Conservation (phyloP, 2,888 invertebrate genomes). For the Meteorus cinctellus region DNA sequence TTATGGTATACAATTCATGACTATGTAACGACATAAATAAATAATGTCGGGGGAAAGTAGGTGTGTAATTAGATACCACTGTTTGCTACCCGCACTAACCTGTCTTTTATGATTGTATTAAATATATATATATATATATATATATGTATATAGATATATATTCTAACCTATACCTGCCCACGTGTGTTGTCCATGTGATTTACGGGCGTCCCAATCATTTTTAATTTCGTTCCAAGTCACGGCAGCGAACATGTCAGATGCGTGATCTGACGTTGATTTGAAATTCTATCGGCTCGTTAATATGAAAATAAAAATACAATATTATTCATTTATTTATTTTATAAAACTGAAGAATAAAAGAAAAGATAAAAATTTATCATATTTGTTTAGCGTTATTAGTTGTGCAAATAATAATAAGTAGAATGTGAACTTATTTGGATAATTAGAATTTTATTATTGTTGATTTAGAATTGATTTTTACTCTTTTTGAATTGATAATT, state of each 20-base stretch:
- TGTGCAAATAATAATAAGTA: too few species aligned
- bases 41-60: constrained; percentile 53
- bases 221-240: constrained; percentile 33
- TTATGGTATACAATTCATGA: constrained; percentile 1
- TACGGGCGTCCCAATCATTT: constrained; percentile 37
- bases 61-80: constrained; percentile 47
- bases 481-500: too few species aligned
- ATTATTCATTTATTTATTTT: not conserved
- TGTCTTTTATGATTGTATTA: constrained; percentile 29
- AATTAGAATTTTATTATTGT: too few species aligned
- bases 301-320: constrained; percentile 8
- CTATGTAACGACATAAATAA: constrained; percentile 51
- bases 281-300: constrained; percentile 28
- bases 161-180: constrained; percentile 20
- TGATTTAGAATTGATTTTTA: too few species aligned
- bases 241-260: constrained; percentile 24
- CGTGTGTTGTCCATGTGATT: constrained; percentile 30
- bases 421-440: too few species aligned
- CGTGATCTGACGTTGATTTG: constrained; percentile 41
- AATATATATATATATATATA: not conserved
- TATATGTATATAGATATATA: not conserved
- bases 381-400: not conserved
- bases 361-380: not conserved
- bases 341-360: not conserved
- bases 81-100: constrained; percentile 34